These are phyloP conservation scores for Melolontha melolontha DNA, from an alignment of 2,888 invertebrate species.

Conservation along the genomic window DNA sequence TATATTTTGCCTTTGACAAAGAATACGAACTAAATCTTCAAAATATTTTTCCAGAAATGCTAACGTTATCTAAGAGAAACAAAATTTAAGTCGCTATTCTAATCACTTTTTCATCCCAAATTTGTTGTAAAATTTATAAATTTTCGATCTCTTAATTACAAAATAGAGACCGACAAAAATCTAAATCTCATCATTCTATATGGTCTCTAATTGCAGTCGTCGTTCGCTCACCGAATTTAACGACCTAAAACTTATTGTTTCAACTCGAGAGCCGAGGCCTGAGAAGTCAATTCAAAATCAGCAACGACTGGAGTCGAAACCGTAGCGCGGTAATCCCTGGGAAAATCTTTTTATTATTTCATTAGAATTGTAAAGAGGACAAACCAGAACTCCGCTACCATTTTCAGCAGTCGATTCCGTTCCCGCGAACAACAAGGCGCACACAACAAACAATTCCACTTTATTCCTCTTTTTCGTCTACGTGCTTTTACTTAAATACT, in stretches of 20 bases:
- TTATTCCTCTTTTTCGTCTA: neutral
- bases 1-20: no score
- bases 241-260: conserved; percentile 37
- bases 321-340: conserved; percentile 28
- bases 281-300: conserved; percentile 37
- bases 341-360: conserved; percentile 39
- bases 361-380: conserved; percentile 37
- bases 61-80: no score
- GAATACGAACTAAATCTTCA: no score
- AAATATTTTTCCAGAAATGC: no score
- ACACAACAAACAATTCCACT: neutral
- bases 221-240: conserved; percentile 1
- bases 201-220: no score
- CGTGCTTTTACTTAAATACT: conserved; percentile 18
- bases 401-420: conserved; percentile 11
- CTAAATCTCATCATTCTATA: no score
- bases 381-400: conserved; percentile 1
- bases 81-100: no score
- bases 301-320: conserved; percentile 9
- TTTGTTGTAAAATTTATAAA: no score
- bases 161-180: no score
- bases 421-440: conserved; percentile 31
- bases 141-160: no score
- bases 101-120: no score
- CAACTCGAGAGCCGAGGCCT: conserved; percentile 19